A percentile compares a stretch with the other conserved stretches of the same genome.
phyloP scores from a whole-genome alignment of 2,797 vertebrate genomes.

The Anguilla megastoma region DNA sequence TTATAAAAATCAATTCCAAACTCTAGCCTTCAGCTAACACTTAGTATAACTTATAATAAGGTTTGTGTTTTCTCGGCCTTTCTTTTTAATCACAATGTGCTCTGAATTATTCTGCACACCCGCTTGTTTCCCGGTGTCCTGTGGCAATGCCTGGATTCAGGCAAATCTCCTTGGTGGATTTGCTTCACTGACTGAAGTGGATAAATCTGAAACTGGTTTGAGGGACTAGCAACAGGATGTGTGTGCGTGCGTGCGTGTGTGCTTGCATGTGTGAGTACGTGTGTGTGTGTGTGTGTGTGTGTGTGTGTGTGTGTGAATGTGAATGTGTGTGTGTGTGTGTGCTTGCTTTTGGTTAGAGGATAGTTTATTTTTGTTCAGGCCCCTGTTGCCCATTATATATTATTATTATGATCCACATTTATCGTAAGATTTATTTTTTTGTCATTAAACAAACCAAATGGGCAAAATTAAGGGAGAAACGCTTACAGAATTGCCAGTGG shows the following conservation, averaged over 20 bases:
- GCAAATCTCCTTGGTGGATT: slow-evolving; percentile 61
- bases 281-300: slow-evolving; percentile 1
- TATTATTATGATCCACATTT: slow-evolving; percentile 35
- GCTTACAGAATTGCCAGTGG: slow-evolving; percentile 29
- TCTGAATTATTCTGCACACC: slow-evolving; percentile 61
- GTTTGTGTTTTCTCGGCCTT: slow-evolving; percentile 48
- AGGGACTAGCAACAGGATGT: slow-evolving; percentile 53
- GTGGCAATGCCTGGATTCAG: slow-evolving; percentile 58
- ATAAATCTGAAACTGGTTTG: slow-evolving; percentile 41
- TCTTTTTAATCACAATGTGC: slow-evolving; percentile 54
- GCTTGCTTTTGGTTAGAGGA: neutral
- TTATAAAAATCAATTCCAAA: slow-evolving; percentile 60
- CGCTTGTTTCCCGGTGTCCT: slow-evolving; percentile 58
- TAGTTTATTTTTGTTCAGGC: slow-evolving; percentile 42
- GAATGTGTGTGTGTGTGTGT: slow-evolving; percentile 31
- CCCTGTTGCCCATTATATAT: slow-evolving; percentile 39
- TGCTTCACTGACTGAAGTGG: slow-evolving; percentile 62
- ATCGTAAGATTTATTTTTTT: slow-evolving; percentile 56
- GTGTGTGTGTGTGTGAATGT: slow-evolving; percentile 31
- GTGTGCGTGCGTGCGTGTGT: neutral
- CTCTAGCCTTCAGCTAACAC: slow-evolving; percentile 54
- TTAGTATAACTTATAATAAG: slow-evolving; percentile 54
- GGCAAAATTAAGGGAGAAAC: slow-evolving; percentile 53
- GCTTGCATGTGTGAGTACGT: slow-evolving; percentile 32
- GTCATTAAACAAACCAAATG: slow-evolving; percentile 53